A percentile compares a stretch with the other conserved stretches of the same genome.
Conservation (phyloP, 2,797 vertebrate species). For the Gymnoscopelus braueri region DNA sequence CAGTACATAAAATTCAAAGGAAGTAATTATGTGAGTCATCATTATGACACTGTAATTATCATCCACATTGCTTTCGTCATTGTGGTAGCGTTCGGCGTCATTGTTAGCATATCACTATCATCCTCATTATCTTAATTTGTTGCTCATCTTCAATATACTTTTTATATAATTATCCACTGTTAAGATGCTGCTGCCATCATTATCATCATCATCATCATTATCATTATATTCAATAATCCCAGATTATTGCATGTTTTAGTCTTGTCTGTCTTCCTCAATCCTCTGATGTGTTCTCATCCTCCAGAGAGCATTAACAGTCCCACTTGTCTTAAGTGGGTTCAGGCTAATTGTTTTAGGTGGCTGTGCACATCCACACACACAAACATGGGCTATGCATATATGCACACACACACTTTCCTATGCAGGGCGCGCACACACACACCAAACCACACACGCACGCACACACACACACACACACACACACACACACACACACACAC, state of each 20-base stretch:
- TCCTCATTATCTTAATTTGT: not conserved
- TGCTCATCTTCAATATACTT: not conserved
- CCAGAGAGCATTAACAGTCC: slow-evolving; percentile 45
- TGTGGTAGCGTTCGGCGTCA: not conserved
- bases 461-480: not conserved
- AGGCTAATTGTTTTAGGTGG: slow-evolving; percentile 57
- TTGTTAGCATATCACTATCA: not conserved
- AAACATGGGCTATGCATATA: not conserved
- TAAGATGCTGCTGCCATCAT: not conserved
- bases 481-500: too few relatives aligned
- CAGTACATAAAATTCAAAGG: not conserved
- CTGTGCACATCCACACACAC: slow-evolving; percentile 32
- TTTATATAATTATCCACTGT: not conserved
- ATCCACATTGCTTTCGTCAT: not conserved
- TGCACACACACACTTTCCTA: too few relatives aligned
- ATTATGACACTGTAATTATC: not conserved
- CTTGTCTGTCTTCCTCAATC: slow-evolving; percentile 9
- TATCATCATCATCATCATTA: slow-evolving; percentile 8
- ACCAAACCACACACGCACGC: too few relatives aligned
- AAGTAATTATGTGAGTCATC: slow-evolving; percentile 5
- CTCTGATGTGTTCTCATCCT: slow-evolving; percentile 54
- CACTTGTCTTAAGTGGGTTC: slow-evolving; percentile 49
- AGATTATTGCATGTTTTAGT: not conserved
- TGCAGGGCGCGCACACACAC: too few relatives aligned
- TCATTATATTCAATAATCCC: not conserved